These are phyloP conservation scores for Neostethus bicornis DNA, from an alignment of 2,797 vertebrate species.

Conservation along the genomic window DNA sequence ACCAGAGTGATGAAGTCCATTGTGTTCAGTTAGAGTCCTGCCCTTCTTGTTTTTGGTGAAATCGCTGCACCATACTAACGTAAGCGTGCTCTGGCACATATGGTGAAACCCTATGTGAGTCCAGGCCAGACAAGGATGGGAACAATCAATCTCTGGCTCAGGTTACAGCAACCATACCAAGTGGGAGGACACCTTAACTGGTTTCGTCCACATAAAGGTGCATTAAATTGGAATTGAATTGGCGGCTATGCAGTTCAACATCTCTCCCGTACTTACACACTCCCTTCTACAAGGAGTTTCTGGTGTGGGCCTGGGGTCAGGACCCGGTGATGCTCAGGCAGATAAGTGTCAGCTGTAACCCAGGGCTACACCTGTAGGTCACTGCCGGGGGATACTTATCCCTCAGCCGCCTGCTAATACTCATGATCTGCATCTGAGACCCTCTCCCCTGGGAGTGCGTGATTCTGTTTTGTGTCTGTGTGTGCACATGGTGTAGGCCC, in stretches of 20 bases:
- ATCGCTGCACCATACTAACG: no score
- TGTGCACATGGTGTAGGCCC: conserved; percentile 56
- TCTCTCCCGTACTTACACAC: conserved; percentile 28
- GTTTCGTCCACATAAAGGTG: no score
- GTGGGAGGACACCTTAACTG: no score
- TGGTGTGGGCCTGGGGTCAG: conserved; percentile 52
- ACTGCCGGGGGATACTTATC: conserved; percentile 80
- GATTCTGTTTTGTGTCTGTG: conserved; percentile 17
- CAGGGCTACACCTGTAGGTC: conserved; percentile 86
- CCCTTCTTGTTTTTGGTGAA: no score
- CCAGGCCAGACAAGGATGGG: no score
- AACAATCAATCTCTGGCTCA: no score
- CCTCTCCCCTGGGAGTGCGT: conserved; percentile 70
- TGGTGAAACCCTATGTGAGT: no score
- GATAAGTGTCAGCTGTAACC: conserved; percentile 83
- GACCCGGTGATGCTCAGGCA: conserved; percentile 60
- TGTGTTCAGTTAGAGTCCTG: no score
- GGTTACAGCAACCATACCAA: no score
- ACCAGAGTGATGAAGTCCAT: no score
- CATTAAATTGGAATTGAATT: no score
- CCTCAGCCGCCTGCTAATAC: conserved; percentile 79
- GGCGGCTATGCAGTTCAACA: conserved; percentile 1
- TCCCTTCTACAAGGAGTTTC: conserved; percentile 41
- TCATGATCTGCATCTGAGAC: conserved; percentile 85
- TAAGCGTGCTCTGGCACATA: no score